Evolutionary conservation across 2,113 vertebrate genomes (phyloP), one percentile per base, ranked within the genome.

Genomic region (Candoia aspera): DNA sequence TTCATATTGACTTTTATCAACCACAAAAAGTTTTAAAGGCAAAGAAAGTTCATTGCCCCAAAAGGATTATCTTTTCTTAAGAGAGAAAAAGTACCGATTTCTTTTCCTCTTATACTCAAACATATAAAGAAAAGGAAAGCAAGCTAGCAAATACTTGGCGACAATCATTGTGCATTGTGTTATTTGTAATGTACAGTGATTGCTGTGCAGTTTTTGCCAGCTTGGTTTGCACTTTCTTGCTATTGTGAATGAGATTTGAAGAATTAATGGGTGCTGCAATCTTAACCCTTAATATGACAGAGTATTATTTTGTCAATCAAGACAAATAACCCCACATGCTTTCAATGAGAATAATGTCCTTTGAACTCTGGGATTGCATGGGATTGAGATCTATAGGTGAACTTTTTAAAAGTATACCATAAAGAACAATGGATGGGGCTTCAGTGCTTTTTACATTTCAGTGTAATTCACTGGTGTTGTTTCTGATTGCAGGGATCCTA

Each of bases 111-210:
- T n/a, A 89, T 89, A 89, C 57, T 85, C 91, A 62, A 83, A 55
- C 46, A 54, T n/a, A 92, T 87, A 92, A 89, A 84, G 88, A 49
- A 55, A 89, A 89, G 73, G 87, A 92, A 92, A 89, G 57, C 87
- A 89, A 60, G 57, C 73, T 58, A 92, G 91, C 8, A 13, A 89
- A 84, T 62, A 62, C 46, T 85, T 21, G 59, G 6, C 13, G 46
- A 92, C 58, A 92, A 92, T 92, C 87, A 92, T 84, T 89, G 57
- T 55, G 73, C 73, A 92, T 92, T 92, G 91, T 92, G n/a, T 64
- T 84, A 57, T 62, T 92, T 54, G 91, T 89, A 92, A 89, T 92
- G 26, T 58, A 62, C 91, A 88, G 89, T 92, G 57, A 92, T 92
- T 92, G 91, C 86, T 64, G 2, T 33, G 17, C 86, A 79, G 49